Percentiles rank a stretch among this genome's conserved stretches.
These are phyloP conservation scores for Neodontobutis hainanensis DNA, from an alignment of 2,113 vertebrate genomes.

Conservation along the genomic window DNA sequence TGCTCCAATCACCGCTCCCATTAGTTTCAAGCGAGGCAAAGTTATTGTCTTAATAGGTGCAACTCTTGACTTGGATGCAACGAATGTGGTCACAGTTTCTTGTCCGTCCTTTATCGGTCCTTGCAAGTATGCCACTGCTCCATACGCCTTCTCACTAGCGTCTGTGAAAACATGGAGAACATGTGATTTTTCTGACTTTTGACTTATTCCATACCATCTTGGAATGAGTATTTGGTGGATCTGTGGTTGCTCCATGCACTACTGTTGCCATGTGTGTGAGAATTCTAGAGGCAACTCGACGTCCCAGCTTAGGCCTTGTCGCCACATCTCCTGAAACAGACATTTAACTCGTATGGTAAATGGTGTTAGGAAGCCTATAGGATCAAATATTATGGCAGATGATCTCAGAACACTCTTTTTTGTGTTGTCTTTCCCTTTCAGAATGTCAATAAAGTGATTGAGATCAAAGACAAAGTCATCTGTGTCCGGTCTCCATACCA, in stretches of 20 bases:
- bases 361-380: slow-evolving; percentile 18
- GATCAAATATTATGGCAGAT: slow-evolving; percentile 19
- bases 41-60: slow-evolving; percentile 28
- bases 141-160: slow-evolving; percentile 35
- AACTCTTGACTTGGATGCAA: slow-evolving; percentile 35
- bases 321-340: slow-evolving; percentile 31
- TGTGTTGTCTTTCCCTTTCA: slow-evolving; percentile 6
- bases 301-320: slow-evolving; percentile 20
- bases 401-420: slow-evolving; percentile 32
- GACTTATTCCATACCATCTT: slow-evolving; percentile 16
- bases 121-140: slow-evolving; percentile 33
- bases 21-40: slow-evolving; percentile 34
- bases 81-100: no score
- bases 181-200: background rate
- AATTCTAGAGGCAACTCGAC: slow-evolving; percentile 30
- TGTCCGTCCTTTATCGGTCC: slow-evolving; percentile 19
- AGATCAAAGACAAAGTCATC: no score
- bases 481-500: no score
- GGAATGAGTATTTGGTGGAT: slow-evolving; percentile 23
- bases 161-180: slow-evolving; percentile 25
- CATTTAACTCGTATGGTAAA: slow-evolving; percentile 28
- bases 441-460: background rate
- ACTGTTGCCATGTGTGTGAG: slow-evolving; percentile 24
- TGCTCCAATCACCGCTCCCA: slow-evolving; percentile 34
- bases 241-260: slow-evolving; percentile 34